These are phyloP conservation scores for Eupelmus urozonus DNA, from an alignment of 2,888 invertebrate genomes.

Conservation along the genomic window DNA sequence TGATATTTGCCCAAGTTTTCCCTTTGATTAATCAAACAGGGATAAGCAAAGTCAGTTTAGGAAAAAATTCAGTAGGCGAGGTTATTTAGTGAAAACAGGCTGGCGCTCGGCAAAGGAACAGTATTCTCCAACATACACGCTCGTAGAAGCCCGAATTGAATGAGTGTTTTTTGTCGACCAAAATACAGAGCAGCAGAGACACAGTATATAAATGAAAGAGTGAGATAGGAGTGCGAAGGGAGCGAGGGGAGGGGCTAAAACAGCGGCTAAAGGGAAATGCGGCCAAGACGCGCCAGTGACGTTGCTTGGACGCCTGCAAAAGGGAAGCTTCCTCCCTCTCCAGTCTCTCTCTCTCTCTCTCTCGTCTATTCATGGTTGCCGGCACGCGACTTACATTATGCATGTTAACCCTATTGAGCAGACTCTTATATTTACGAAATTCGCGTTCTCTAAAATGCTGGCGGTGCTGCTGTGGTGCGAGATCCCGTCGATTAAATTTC, in stretches of 20 bases:
- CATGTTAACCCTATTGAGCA: slow-evolving; percentile 52
- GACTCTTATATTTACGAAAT: slow-evolving; percentile 57
- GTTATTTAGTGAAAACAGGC: too few relatives aligned
- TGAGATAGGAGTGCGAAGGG: slow-evolving; percentile 42
- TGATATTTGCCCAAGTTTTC: too few relatives aligned
- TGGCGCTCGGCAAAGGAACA: too few relatives aligned
- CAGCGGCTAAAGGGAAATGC: slow-evolving; percentile 41
- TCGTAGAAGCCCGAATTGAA: not conserved
- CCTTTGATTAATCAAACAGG: too few relatives aligned
- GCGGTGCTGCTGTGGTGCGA: not conserved
- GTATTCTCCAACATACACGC: too few relatives aligned
- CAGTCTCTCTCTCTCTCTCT: slow-evolving; percentile 51
- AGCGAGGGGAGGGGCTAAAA: slow-evolving; percentile 1
- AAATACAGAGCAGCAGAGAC: slow-evolving; percentile 32
- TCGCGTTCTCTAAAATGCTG: slow-evolving; percentile 21
- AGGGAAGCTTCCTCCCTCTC: slow-evolving; percentile 27
- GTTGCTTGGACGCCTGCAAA: not conserved
- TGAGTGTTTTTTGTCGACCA: slow-evolving; percentile 18
- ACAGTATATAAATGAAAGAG: slow-evolving; percentile 25
- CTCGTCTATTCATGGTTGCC: slow-evolving; percentile 63
- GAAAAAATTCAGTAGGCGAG: too few relatives aligned
- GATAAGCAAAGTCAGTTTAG: too few relatives aligned
- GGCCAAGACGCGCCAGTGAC: not conserved
- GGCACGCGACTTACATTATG: slow-evolving; percentile 71
- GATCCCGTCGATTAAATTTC: slow-evolving; percentile 55